Conservation (phyloP, 2,113 vertebrate genomes). For the Cynocephalus volans region DNA sequence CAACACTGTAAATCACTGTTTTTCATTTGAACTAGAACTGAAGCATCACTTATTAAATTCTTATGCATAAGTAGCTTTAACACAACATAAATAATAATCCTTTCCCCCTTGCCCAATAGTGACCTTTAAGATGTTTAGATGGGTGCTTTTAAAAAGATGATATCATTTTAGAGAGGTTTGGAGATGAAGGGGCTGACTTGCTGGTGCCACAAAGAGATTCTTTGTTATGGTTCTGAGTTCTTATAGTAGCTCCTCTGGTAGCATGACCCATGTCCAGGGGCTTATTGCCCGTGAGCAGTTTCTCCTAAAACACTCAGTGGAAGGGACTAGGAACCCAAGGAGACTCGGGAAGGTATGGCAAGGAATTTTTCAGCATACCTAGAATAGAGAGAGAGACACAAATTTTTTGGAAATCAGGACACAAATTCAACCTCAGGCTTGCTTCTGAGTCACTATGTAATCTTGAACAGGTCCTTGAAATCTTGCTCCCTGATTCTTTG, state of each 20-base stretch:
- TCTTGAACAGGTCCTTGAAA: conserved; percentile 56
- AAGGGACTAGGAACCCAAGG: background rate
- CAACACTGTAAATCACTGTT: conserved; percentile 79
- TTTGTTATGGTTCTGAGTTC: conserved; percentile 17
- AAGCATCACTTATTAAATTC: conserved; percentile 29
- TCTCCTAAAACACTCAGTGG: background rate
- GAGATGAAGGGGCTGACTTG: conserved; percentile 12
- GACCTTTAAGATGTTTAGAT: background rate
- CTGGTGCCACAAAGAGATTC: background rate
- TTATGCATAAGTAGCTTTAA: conserved; percentile 52
- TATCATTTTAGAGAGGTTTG: conserved; percentile 31
- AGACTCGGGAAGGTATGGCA: background rate
- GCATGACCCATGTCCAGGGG: background rate
- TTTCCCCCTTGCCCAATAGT: background rate
- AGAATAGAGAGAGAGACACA: background rate
- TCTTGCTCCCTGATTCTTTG: conserved; percentile 44
- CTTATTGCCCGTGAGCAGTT: background rate
- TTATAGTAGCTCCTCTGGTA: background rate
- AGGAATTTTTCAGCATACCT: conserved; percentile 21
- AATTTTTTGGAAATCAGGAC: conserved; percentile 29
- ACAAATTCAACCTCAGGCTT: conserved; percentile 38
- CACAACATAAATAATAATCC: conserved; percentile 27
- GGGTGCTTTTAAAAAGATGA: conserved; percentile 34
- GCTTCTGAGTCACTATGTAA: conserved; percentile 67
- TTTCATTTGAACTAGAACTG: conserved; percentile 70